Evolutionary conservation across 2,113 vertebrate species (phyloP).

Genomic region (Rhinoderma darwinii): DNA sequence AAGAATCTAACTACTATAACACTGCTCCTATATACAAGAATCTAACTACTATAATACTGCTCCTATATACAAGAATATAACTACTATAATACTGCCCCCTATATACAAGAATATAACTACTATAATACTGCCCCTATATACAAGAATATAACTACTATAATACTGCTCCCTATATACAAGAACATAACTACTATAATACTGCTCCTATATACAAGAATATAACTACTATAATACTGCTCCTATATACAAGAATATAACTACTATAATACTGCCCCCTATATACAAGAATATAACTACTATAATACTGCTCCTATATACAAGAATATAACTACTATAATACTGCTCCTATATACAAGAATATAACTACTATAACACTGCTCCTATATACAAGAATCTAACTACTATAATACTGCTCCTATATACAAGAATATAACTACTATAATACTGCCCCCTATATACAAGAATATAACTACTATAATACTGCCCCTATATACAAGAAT

Average conservation of each 20-base stretch:
- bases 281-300: conserved; percentile 1
- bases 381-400: too few species aligned
- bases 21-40: neutral
- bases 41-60: conserved; percentile 3
- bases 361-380: too few species aligned
- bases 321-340: neutral
- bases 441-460: too few species aligned
- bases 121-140: neutral
- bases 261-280: neutral
- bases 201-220: too few species aligned
- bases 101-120: neutral
- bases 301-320: neutral
- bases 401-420: too few species aligned
- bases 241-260: neutral
- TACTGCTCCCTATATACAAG: too few species aligned
- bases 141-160: neutral
- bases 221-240: conserved; percentile 2
- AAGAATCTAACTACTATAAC: conserved; percentile 2
- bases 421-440: too few species aligned
- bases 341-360: too few species aligned
- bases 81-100: conserved; percentile 8
- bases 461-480: too few species aligned
- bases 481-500: too few species aligned
- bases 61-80: conserved; percentile 6
- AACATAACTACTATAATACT: too few species aligned